Evolutionary conservation across 2,113 vertebrate species (phyloP).

Genomic region (Catagonus wagneri): DNA sequence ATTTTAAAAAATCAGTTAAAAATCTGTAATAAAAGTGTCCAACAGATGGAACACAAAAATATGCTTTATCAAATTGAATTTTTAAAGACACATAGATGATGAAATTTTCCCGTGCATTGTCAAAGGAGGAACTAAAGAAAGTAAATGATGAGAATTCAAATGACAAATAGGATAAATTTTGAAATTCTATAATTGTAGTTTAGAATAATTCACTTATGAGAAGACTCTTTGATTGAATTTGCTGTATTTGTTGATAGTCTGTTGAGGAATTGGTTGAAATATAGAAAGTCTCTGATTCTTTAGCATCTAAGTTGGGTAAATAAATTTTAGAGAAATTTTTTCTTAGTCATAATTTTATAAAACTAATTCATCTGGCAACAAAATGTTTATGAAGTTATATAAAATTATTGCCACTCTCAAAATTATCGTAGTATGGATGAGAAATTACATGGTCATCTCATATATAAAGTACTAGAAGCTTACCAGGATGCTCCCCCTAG

Average conservation of each 20-base stretch:
- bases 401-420: not conserved
- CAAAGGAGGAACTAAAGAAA: not conserved
- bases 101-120: not conserved
- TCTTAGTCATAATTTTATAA: not conserved
- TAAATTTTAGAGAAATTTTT: not conserved
- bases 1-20: not conserved
- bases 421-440: not conserved
- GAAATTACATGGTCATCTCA: not conserved
- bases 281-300: not conserved
- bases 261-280: not conserved
- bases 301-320: not conserved
- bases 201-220: not conserved
- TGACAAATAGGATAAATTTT: not conserved
- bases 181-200: not conserved
- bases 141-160: slow-evolving; percentile 11
- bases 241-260: not conserved
- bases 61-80: not conserved
- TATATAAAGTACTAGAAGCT: not conserved
- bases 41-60: not conserved
- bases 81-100: not conserved
- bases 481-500: not conserved
- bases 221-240: not conserved
- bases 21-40: slow-evolving; percentile 20
- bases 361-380: not conserved
- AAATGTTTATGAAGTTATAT: not conserved